Evolutionary conservation across 2,888 invertebrate species (phyloP).

Genomic region (Himalopsyche anomala): DNA sequence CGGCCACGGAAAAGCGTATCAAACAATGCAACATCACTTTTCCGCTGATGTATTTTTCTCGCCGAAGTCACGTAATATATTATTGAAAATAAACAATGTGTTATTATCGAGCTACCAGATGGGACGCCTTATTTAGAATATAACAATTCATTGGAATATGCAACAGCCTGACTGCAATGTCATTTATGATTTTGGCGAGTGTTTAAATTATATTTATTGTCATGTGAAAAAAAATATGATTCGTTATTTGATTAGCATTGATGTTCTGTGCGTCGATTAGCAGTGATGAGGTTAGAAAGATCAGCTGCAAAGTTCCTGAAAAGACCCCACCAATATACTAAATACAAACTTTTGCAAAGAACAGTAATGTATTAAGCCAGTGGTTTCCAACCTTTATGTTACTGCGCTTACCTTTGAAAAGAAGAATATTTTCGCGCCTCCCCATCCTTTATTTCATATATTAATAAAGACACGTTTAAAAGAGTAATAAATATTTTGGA

Average conservation of each 20-base stretch:
- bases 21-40: slow-evolving; percentile 4
- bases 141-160: not conserved
- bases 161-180: too few species aligned
- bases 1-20: not conserved
- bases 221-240: not conserved
- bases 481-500: too few species aligned
- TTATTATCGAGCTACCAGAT: not conserved
- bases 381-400: too few species aligned
- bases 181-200: not conserved
- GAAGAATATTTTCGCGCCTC: too few species aligned
- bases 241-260: not conserved
- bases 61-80: slow-evolving; percentile 13
- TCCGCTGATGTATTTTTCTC: not conserved
- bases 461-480: too few species aligned
- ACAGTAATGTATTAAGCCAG: too few species aligned
- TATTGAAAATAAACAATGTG: not conserved
- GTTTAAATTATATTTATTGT: not conserved
- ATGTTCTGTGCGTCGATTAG: not conserved
- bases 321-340: too few species aligned
- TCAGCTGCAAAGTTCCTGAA: too few species aligned
- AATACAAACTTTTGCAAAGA: too few species aligned
- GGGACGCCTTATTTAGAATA: not conserved
- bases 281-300: not conserved
- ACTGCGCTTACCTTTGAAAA: too few species aligned
- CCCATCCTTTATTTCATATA: too few species aligned